Base-by-base conservation (phyloP, 2,113 vertebrate genomes). In the Strix uralensis region DNA sequence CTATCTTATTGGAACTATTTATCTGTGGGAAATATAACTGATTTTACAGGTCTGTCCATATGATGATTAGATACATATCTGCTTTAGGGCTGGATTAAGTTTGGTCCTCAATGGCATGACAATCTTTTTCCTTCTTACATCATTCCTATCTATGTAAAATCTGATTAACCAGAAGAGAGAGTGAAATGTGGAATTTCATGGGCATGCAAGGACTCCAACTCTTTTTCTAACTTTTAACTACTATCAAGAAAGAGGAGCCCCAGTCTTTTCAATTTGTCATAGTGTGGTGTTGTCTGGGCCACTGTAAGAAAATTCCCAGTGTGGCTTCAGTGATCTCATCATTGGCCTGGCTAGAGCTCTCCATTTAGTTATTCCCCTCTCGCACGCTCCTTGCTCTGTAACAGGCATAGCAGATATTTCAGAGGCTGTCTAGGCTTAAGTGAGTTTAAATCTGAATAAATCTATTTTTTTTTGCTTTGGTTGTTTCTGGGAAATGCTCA, bases 391-490 rank as follows among this genome's bases (percentile, higher is more conserved):
- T 34, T 82, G 52, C 58, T 81, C 30, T 34, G 1, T 66, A 80
- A 88, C 40, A 65, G 40, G 17, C 27, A 54, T 3, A 83, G 42
- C 55, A 81, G 26, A 17, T 17, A 34, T 30, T 80, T 61, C 81
- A 58, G 67, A 91, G 29, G n/a, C 57, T 89, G 46, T 38, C 49
- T 63, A 38, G 29, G 15, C 38, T 30, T 1, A 0, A 78, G 9
- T 27, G 38, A 66, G 8, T 78, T 89, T 51, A 67, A 91, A 59
- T 34, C 40, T 55, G 34, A 55, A 49, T n/a, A 46, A 40, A 15
- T 55, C 5, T 42, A 0, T 20, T 16, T n/a, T 34, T 25, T 73
- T 54, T 42, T 59, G 0, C 5, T 74, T 67, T 77, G 13, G 1
- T 83, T 65, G 46, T 72, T 89, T 80, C 66, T 85, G 49, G n/a